Evolutionary conservation across 1,140 invertebrate species (phyloP).

Genomic region (Drosophila burlai): DNA sequence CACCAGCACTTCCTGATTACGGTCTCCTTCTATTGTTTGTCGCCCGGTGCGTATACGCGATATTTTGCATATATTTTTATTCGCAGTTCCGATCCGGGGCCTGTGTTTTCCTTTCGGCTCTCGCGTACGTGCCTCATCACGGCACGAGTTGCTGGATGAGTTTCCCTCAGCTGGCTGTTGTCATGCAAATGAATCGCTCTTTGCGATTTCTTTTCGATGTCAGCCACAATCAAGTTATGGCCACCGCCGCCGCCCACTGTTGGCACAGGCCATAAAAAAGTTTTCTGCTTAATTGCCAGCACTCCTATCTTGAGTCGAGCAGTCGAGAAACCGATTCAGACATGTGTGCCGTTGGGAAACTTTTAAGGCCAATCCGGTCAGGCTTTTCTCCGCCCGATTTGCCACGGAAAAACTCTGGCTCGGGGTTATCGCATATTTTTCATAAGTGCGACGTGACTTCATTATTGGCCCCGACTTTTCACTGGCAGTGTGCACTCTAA

Average conservation of each 20-base stretch:
- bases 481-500: conserved; percentile 5
- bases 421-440: conserved; percentile 78
- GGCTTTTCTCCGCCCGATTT: conserved; percentile 4
- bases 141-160: conserved; percentile 50
- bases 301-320: conserved; percentile 28
- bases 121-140: conserved; percentile 43
- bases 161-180: conserved; percentile 42
- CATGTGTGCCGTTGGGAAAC: conserved; percentile 72
- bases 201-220: conserved; percentile 38
- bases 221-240: conserved; percentile 64
- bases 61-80: conserved; percentile 56
- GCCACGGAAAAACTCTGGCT: conserved; percentile 40
- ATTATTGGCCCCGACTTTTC: conserved; percentile 59
- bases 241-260: conserved; percentile 18
- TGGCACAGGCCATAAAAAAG: conserved; percentile 63
- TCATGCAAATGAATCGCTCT: conserved; percentile 69
- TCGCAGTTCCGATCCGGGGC: conserved; percentile 19
- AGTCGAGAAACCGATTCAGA: conserved; percentile 39
- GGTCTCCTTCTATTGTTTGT: conserved; percentile 58
- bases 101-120: conserved; percentile 65
- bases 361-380: conserved; percentile 61
- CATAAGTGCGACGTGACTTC: conserved; percentile 83
- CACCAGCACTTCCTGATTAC: conserved; percentile 75
- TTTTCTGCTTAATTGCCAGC: conserved; percentile 64
- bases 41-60: conserved; percentile 46